A percentile compares a stretch with the other conserved stretches of the same genome.
These are phyloP conservation scores for Turritopsis dohrnii DNA, from an alignment of 30 jellyfish, hydroid and myxozoan genomes.

Conservation along the genomic window DNA sequence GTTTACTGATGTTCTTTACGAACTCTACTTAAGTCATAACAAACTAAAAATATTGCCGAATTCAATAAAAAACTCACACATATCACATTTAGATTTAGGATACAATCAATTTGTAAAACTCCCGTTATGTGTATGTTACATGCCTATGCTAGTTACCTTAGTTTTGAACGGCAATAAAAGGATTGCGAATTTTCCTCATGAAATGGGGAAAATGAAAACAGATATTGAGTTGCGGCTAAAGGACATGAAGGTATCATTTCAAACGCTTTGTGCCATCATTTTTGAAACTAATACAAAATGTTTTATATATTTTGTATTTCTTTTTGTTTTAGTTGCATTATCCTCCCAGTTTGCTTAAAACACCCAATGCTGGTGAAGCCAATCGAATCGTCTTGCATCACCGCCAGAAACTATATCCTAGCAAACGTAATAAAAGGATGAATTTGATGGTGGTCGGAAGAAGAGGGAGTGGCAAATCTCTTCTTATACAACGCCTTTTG, in stretches of 20 bases:
- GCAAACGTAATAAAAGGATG: background rate
- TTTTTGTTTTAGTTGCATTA: background rate
- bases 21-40: background rate
- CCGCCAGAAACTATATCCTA: background rate
- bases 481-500: background rate
- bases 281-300: background rate
- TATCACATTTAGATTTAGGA: background rate
- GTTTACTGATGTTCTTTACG: background rate
- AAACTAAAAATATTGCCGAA: background rate
- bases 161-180: background rate
- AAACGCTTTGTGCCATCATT: too few species aligned
- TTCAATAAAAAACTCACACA: background rate
- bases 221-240: background rate
- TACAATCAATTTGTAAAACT: background rate
- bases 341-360: constrained; percentile 4
- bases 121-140: background rate
- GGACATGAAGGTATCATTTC: constrained; percentile 5
- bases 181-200: background rate
- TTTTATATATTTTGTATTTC: background rate
- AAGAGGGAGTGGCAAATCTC: constrained; percentile 2
- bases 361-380: background rate
- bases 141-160: background rate
- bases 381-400: background rate
- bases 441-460: constrained; percentile 6
- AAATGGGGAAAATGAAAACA: background rate